These are phyloP conservation scores for Ischnura elegans DNA, from an alignment of 2,888 invertebrate genomes.

Conservation along the genomic window DNA sequence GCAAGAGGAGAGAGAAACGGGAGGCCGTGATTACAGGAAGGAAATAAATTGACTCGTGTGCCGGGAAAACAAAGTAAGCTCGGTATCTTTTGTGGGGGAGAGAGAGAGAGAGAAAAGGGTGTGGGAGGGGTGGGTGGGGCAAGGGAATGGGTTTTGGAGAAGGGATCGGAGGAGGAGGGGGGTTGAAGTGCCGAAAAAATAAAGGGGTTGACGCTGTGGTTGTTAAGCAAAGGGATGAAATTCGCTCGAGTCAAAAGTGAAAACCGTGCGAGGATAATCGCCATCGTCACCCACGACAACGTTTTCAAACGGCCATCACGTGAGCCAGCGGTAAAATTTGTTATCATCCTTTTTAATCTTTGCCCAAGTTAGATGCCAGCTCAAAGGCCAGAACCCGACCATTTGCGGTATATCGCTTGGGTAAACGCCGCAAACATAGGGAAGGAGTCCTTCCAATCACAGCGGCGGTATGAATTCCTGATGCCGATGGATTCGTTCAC, in stretches of 20 bases:
- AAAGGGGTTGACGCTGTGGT: not conserved
- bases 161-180: not conserved
- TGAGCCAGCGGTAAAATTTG: not conserved
- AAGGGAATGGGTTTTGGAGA: not conserved
- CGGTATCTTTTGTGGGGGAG: not conserved
- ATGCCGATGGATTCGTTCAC: no score
- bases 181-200: not conserved
- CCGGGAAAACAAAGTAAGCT: conserved; percentile 64
- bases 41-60: conserved; percentile 67
- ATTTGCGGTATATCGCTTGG: not conserved
- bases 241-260: not conserved
- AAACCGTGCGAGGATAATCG: not conserved
- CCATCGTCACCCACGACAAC: not conserved
- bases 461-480: no score
- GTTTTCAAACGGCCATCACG: not conserved
- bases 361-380: not conserved
- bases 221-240: not conserved
- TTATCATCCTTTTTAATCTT: not conserved
- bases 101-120: not conserved
- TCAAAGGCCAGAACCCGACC: not conserved
- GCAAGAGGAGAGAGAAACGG: not conserved
- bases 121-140: not conserved
- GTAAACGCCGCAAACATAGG: no score
- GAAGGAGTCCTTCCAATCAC: no score
- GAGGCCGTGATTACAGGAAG: conserved; percentile 66